These are phyloP conservation scores for Ursus arctos DNA, from an alignment of 2,113 vertebrate species.

Conservation along the genomic window DNA sequence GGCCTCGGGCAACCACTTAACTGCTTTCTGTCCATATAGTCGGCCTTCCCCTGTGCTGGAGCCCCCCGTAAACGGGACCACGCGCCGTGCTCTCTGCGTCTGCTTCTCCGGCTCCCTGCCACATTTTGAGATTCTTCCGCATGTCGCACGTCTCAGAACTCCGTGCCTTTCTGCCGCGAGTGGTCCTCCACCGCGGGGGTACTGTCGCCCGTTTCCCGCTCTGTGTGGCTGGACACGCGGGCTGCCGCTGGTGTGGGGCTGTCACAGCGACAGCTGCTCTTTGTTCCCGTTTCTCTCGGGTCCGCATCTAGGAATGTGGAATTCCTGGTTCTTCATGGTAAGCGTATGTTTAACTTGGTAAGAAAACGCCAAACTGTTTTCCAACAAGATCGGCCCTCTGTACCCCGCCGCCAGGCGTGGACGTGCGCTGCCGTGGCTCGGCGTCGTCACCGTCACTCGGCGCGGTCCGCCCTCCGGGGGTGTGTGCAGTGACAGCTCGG, in stretches of 20 bases:
- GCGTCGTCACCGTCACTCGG: rapidly evolving
- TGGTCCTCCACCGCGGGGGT: rapidly evolving
- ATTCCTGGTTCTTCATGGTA: background rate
- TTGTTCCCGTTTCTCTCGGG: background rate
- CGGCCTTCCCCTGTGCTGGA: background rate
- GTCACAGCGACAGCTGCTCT: rapidly evolving
- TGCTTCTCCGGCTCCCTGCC: background rate
- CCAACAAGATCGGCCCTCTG: background rate
- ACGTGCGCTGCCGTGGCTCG: rapidly evolving
- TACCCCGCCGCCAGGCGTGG: too few species aligned
- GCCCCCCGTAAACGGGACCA: rapidly evolving
- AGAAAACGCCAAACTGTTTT: background rate
- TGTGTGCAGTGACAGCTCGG: rapidly evolving
- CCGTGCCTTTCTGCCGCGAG: background rate
- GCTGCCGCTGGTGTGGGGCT: background rate
- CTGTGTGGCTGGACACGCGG: rapidly evolving
- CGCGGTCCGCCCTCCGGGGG: rapidly evolving
- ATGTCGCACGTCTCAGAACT: background rate
- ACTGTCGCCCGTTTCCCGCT: rapidly evolving
- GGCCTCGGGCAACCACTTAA: too few species aligned
- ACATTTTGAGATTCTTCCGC: rapidly evolving
- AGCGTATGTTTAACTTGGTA: background rate
- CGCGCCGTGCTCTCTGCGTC: rapidly evolving
- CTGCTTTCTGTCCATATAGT: background rate
- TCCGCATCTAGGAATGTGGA: background rate